These are phyloP conservation scores for Trigoniulus corallinus DNA, from an alignment of 1,140 invertebrate genomes.

Conservation along the genomic window DNA sequence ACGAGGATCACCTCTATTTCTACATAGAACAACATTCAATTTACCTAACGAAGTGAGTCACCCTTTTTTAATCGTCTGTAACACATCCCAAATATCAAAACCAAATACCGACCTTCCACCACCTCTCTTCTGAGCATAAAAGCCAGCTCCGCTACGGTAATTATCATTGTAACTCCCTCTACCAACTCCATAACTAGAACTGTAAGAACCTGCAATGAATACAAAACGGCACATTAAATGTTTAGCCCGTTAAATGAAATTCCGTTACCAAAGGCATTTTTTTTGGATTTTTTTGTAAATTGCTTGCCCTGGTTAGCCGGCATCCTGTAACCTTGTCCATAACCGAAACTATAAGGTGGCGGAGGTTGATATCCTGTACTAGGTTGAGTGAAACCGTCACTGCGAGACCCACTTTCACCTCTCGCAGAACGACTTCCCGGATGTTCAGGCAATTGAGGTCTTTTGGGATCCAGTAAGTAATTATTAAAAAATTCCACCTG, in stretches of 20 bases:
- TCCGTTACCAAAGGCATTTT: too few relatives aligned
- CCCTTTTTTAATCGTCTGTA: background rate
- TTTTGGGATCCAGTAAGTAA: conserved; percentile 84
- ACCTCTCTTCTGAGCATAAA: background rate
- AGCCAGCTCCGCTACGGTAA: background rate
- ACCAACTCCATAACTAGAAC: background rate
- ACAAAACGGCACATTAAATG: background rate
- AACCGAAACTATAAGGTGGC: conserved; percentile 17
- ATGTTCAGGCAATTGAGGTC: conserved; percentile 82
- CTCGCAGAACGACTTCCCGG: conserved; percentile 35
- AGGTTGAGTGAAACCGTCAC: background rate
- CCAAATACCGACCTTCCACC: too few relatives aligned
- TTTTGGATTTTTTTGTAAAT: too few relatives aligned
- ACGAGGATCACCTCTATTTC: conserved; percentile 33
- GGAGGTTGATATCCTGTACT: background rate
- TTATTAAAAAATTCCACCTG: conserved; percentile 90
- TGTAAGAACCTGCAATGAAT: background rate
- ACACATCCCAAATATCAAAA: too few relatives aligned
- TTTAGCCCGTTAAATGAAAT: too few relatives aligned
- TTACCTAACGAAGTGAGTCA: background rate
- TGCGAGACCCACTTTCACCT: background rate
- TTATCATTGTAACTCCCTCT: background rate
- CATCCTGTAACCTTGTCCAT: conserved; percentile 16
- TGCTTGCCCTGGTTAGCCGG: background rate
- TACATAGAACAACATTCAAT: conserved; percentile 13